Evolutionary conservation across 2,888 invertebrate genomes (phyloP), one percentile per base, ranked within the genome.

Genomic region (Pandemis corylana): DNA sequence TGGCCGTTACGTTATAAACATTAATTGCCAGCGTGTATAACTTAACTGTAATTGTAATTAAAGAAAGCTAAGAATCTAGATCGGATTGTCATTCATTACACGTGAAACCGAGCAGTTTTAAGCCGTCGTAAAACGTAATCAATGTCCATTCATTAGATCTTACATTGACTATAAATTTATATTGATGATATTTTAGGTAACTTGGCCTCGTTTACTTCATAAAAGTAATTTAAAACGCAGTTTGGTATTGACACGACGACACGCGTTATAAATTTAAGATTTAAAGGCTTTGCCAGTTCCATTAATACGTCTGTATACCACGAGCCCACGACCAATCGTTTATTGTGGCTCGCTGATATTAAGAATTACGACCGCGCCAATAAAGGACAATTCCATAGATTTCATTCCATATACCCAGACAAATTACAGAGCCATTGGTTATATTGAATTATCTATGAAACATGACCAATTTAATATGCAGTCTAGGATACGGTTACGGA

Each of bases 401-500:
- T 70, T 56, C 62, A 75, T 71, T 67, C 56, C 66, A 75, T 59
- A 68, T 70, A 66, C 69, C 49, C 41, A 44, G 69, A 70, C 70
- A 71, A 75, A 71, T 75, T 67, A 71, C 56, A 67, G 44, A 56
- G 71, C 68, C 41, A n/a, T 68, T 56, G 44, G 28, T 61, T 66
- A 67, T 53, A 66, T 44, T 67, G 70, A 70, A 69, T 66, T 66
- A 69, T 42, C 65, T 65, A 7, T 62, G 51, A 20, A 75, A 51
- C 62, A 67, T 70, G 61, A 46, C 46, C 62, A 75, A 62, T 67
- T 56, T 75, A 63, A 67, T 71, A 51, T 42, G 28, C 46, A 62
- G 65, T 56, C 75, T 65, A 75, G 75, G 75, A 75, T 75, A 71
- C 63, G 15, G 46, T 71, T 71, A 49, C 70, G 75, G 75, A 75